Base-by-base conservation (phyloP, 2,888 invertebrate genomes). In the Melanostoma scalare region DNA sequence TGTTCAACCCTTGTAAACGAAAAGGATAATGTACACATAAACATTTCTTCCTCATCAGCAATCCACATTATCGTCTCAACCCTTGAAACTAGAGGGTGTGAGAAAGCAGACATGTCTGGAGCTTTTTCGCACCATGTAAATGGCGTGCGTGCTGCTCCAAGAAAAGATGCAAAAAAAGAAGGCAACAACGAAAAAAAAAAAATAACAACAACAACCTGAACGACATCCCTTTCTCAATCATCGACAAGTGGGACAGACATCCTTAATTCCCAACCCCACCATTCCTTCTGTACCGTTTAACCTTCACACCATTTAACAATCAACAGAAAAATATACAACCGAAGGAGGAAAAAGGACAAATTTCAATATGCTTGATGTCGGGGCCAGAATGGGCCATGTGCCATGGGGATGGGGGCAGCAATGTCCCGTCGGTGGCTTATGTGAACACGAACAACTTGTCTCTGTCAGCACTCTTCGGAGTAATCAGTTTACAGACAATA, bases 401-500 rank as follows among this genome's bases (percentile, higher is more conserved):
- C 52, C 30, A 48, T 53, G 71, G 76, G 76, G 75, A 36, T 10
- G 33, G 46, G 35, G 40, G 63, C 30, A 6, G 35, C 52, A 48
- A 65, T 82, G 77, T 81, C 72, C 76, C 56, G 6, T 6, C 5
- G 44, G 73, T 82, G 58, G 73, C 77, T 78, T 78, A 73, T 82
- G 78, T 82, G 78, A 82, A 77, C 69, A 77, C 58, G 73, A 77
- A 73, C 82, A 82, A 73, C 78, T 82, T 82, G 77, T 78, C 73
- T 78, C 73, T 82, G 81, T 77, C 81, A 82, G 71, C 75, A 75
- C 50, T 50, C 73, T 69, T 53, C 52, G 46, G 67, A 82, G 77
- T 82, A 77, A 82, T 82, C 82, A 82, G 82, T 82, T 82, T 78
- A 82, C 82, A 82, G 78, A 74, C 78, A 82, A 82, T 82, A 82